These are phyloP conservation scores for Pemphigus obesinymphae DNA, from an alignment of 1,140 invertebrate genomes.

Conservation along the genomic window DNA sequence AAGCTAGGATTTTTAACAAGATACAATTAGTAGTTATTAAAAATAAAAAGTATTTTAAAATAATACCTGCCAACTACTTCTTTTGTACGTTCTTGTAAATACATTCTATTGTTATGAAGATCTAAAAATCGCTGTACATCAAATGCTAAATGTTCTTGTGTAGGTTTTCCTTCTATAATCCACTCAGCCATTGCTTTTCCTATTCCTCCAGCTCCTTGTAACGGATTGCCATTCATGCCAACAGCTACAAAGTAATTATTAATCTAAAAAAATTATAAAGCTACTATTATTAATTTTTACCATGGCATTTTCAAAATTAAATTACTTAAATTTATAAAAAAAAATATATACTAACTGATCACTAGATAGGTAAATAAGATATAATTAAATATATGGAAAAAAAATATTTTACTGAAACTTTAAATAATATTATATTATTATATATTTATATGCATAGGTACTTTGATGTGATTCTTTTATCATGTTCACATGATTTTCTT, in stretches of 20 bases:
- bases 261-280: constrained; percentile 46
- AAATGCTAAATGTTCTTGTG: constrained; percentile 62
- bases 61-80: constrained; percentile 65
- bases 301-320: no score
- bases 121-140: constrained; percentile 73
- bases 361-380: no score
- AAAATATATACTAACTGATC: background rate
- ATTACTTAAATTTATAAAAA: background rate
- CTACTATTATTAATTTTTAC: no score
- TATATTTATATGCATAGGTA: no score
- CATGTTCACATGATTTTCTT: no score
- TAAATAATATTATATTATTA: no score
- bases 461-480: no score
- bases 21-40: no score
- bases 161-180: constrained; percentile 64
- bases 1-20: background rate
- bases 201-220: constrained; percentile 68
- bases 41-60: background rate
- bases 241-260: constrained; percentile 79
- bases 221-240: constrained; percentile 62
- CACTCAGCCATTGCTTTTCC: constrained; percentile 70
- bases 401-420: no score
- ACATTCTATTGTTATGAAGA: constrained; percentile 73
- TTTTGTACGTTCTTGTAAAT: constrained; percentile 66
- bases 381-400: no score